Evolutionary conservation across 1,140 invertebrate genomes (phyloP).

Genomic region (Bombus fervidus): DNA sequence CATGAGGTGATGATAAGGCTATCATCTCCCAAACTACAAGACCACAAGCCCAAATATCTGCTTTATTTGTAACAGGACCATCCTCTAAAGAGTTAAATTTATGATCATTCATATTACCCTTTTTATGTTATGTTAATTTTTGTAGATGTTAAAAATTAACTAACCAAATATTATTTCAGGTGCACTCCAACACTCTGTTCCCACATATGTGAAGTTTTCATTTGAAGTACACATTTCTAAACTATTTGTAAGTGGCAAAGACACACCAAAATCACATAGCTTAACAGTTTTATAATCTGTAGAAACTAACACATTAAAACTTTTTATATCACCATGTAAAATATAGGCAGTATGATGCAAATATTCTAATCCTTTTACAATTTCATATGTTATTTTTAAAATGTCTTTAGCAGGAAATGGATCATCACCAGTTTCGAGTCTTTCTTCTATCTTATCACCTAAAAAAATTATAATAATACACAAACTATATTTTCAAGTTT

Average conservation of each 20-base stretch:
- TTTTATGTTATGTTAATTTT: conserved; percentile 1
- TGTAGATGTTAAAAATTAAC: conserved; percentile 24
- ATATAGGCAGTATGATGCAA: conserved; percentile 88
- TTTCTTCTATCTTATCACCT: conserved; percentile 88
- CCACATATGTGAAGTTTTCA: conserved; percentile 83
- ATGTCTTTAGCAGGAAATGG: conserved; percentile 86
- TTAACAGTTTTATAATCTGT: conserved; percentile 89
- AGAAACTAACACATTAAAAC: conserved; percentile 90
- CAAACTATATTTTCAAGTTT: not conserved
- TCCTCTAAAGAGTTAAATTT: conserved; percentile 65
- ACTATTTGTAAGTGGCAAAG: conserved; percentile 86
- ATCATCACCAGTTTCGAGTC: conserved; percentile 83
- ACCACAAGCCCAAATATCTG: conserved; percentile 92
- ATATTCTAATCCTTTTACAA: conserved; percentile 89
- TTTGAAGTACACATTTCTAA: conserved; percentile 84
- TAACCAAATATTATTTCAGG: conserved; percentile 86
- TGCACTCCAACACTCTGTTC: conserved; percentile 90
- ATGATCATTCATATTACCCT: not conserved
- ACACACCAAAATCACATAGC: conserved; percentile 93
- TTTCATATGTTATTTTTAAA: conserved; percentile 85
- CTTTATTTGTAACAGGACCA: conserved; percentile 86
- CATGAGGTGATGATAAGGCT: conserved; percentile 87
- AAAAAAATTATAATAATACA: conserved; percentile 22
- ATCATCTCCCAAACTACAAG: conserved; percentile 92
- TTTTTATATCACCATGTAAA: conserved; percentile 93